These are phyloP conservation scores for Bungarus multicinctus DNA, from an alignment of 2,113 vertebrate species.

Conservation along the genomic window DNA sequence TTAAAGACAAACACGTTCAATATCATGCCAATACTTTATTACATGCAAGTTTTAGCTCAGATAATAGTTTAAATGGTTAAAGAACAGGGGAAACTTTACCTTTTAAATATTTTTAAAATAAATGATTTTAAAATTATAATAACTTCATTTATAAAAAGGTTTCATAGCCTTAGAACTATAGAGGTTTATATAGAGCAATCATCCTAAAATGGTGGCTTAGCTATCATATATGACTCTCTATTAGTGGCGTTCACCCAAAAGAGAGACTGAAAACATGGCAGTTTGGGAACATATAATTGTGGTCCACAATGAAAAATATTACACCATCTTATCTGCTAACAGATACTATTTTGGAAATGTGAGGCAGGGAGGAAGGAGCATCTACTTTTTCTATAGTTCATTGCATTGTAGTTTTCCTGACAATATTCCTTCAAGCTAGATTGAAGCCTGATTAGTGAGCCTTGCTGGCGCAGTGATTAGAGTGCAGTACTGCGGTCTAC, in stretches of 20 bases:
- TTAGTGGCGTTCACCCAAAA: too few species aligned
- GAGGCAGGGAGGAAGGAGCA: not conserved
- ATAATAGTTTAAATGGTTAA: not conserved
- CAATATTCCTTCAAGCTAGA: too few species aligned
- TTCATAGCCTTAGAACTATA: not conserved
- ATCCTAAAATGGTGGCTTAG: too few species aligned
- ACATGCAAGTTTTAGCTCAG: not conserved
- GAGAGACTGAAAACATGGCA: not conserved
- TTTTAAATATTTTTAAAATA: not conserved
- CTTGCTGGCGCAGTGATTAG: too few species aligned
- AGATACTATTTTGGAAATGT: not conserved
- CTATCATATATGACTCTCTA: not conserved
- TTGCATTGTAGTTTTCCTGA: not conserved
- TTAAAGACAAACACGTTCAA: not conserved
- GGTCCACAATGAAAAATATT: not conserved
- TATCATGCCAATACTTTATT: accelerated
- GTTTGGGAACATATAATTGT: not conserved
- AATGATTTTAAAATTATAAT: not conserved
- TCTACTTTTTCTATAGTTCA: not conserved
- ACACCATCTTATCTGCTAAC: too few species aligned
- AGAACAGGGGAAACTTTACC: too few species aligned
- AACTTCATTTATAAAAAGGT: not conserved
- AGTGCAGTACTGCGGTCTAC: too few species aligned
- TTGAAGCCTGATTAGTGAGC: too few species aligned
- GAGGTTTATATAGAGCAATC: not conserved